Base-by-base conservation (phyloP, 2,113 vertebrate genomes). In the Casuarius casuarius region DNA sequence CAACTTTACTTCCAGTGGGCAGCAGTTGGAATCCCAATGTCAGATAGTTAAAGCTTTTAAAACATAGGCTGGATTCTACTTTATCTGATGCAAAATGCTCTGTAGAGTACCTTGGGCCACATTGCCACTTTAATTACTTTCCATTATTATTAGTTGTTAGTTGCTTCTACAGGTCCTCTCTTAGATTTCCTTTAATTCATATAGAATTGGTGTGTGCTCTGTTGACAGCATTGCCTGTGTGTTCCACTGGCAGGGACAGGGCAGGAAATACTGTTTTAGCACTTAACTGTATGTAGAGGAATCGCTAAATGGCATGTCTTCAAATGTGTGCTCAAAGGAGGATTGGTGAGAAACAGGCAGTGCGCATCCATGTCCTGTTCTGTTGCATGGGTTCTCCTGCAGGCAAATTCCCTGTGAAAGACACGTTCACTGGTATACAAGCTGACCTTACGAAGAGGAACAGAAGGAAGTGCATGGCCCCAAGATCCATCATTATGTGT, bases 351-450 rank as follows among this genome's bases (percentile, higher is more conserved):
- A 44, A 48, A 75, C 61, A 73, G 54, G 23, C 35, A 80, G 28
- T 0, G 3, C 2, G 1, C 44, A n/a, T 56, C 42, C 68, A 10
- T 5, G 19, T 13, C 7, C 21, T 2, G 11, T 3, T 76, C 26
- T 3, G 1, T 59, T 67, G 71, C 56, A 40, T 3, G 51, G 42
- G 12, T 82, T 59, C 38, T 76, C 35, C 54, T 48, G 6, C 52
- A 33, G 61, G 33, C 40, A 70, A 40, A 21, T 73, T 65, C 79
- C 58, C 44, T 33, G 54, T 5, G 85, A 78, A 83, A 87, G 51
- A 5, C 5, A 3, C 56, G 12, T 65, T 79, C 19, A 4, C 5
- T 31, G 76, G 15, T 73, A 31, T 73, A 31, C 63, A 68, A 51
- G 72, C 2, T 7, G 25, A 42, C 2, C 13, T 59, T 59, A 61